phyloP scores from a whole-genome alignment of 1,140 invertebrate species.

The Dysdera silvatica region DNA sequence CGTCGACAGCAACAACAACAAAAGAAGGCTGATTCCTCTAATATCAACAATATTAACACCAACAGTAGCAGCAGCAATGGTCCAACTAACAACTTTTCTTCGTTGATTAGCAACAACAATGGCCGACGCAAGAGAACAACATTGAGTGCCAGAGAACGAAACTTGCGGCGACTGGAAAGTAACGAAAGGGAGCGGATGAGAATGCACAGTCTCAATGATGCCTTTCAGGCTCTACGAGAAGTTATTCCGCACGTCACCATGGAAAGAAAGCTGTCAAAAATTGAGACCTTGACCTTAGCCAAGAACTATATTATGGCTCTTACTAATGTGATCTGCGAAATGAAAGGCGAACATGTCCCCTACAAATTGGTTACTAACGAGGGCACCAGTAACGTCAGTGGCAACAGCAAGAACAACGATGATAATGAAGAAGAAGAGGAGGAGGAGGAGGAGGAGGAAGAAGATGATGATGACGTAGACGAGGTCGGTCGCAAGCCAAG shows the following conservation, averaged over 20 bases:
- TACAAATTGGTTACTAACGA: constrained; percentile 23
- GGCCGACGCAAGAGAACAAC: constrained; percentile 38
- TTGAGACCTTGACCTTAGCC: constrained; percentile 75
- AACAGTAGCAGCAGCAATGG: constrained; percentile 18
- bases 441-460: too few relatives aligned
- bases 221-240: constrained; percentile 75
- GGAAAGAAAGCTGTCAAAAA: constrained; percentile 71
- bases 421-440: constrained; percentile 6
- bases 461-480: too few relatives aligned
- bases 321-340: constrained; percentile 75
- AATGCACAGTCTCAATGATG: constrained; percentile 82
- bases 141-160: constrained; percentile 67
- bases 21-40: neutral
- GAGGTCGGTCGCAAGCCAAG: too few relatives aligned
- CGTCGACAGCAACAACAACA: too few relatives aligned
- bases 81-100: neutral
- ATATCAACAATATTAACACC: neutral
- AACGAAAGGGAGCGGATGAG: constrained; percentile 78
- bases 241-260: constrained; percentile 80
- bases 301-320: constrained; percentile 86
- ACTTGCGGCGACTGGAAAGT: constrained; percentile 69
- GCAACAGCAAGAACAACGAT: neutral
- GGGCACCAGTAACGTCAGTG: neutral
- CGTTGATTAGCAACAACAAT: neutral
- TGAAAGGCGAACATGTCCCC: constrained; percentile 42